A percentile compares a stretch with the other conserved stretches of the same genome.
Evolutionary conservation across 2,797 vertebrate species (phyloP).

Genomic region (Pseudochaenichthys georgianus): DNA sequence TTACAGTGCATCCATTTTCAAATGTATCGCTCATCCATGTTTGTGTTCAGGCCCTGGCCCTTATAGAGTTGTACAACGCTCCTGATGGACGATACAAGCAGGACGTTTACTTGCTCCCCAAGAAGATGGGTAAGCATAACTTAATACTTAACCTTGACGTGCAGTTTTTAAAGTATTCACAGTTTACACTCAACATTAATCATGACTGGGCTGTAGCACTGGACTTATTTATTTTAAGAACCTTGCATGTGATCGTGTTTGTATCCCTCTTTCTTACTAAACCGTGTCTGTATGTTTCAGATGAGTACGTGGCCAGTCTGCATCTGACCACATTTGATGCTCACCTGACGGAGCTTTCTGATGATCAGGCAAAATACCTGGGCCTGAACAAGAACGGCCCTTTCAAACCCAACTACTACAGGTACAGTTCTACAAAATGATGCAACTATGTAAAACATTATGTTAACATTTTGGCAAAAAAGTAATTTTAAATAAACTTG

Average conservation of each 20-base stretch:
- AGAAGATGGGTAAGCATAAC: constrained; percentile 93
- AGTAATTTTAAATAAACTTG: constrained; percentile 5
- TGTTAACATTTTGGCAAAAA: not conserved
- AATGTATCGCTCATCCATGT: constrained; percentile 16
- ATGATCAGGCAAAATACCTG: constrained; percentile 96
- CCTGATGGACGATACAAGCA: constrained; percentile 96
- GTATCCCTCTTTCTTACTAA: not conserved
- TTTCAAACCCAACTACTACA: constrained; percentile 98
- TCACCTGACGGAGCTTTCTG: constrained; percentile 93
- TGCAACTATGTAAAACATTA: not conserved
- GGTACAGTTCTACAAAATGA: constrained; percentile 75
- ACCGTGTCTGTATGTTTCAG: constrained; percentile 74
- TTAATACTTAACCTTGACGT: constrained; percentile 11
- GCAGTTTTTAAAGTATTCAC: constrained; percentile 15
- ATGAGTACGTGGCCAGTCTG: constrained; percentile 95
- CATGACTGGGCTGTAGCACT: not conserved
- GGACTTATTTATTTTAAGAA: not conserved
- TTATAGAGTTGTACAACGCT: constrained; percentile 96
- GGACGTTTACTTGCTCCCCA: constrained; percentile 95
- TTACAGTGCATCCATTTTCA: not conserved
- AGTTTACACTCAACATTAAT: not conserved
- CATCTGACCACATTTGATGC: constrained; percentile 94
- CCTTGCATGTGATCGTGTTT: not conserved
- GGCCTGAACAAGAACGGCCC: constrained; percentile 97
- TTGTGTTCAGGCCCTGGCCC: constrained; percentile 90